Base-by-base conservation (phyloP, 2,888 invertebrate species). In the Laspeyria flexula region DNA sequence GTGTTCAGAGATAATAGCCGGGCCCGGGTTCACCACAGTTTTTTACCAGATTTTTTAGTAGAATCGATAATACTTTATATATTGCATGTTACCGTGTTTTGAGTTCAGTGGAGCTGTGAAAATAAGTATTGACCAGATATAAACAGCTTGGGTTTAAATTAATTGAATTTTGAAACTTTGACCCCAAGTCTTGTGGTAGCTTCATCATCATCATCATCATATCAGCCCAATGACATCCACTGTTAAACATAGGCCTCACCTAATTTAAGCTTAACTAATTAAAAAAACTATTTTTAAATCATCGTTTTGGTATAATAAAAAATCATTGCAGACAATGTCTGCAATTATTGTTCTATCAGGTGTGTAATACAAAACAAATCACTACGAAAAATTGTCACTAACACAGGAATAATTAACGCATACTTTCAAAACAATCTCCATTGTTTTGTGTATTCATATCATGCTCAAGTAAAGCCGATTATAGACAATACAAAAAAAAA, bases 1-100 rank as follows among this genome's bases (percentile, higher is more conserved):
- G 90, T 92, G 92, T 91, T 90, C 86, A 78, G 75, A 92, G 90
- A 92, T 92, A 92, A 91, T 90, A 88, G 88, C 76, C 60, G 81
- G 75, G 75, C 69, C 81, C 76, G 76, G 86, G 85, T 86, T 83
- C 72, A 79, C 83, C 80, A 83, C 71, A 67, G 82, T 89, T 90
- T 90, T 91, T 90, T 89, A 82, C 73, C 60, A 64, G 44, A 62
- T 74, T 79, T 85, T 85, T 86, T 86, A 68, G 73, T 75, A 64
- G 43, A 44, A 58, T 67, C 80, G 85, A 88, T 88, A 90, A 88
- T 81, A 81, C 85, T 88, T 88, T 85, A 84, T 83, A 88, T 82
- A 83, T 83, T 76, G 77, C 83, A 78, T 87, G 87, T 86, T 86
- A 85, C 80, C 50, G 77, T 77, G 81, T 80, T 86, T 83, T 83